Conservation (phyloP, 2,888 invertebrate genomes). For the Eristalinus sepulchralis region DNA sequence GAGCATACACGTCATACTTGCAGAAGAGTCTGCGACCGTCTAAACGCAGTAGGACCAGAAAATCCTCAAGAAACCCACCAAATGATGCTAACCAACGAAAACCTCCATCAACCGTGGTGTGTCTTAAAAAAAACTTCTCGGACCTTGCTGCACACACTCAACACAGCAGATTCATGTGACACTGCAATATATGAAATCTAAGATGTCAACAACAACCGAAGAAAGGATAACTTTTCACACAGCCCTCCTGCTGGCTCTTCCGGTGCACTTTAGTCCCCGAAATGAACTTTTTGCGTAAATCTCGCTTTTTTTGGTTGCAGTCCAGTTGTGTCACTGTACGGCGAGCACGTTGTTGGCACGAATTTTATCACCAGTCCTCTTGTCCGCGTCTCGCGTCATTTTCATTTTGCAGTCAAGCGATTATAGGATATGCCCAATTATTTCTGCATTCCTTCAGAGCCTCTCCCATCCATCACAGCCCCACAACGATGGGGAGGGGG, state of each 20-base stretch:
- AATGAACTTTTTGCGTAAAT: constrained; percentile 56
- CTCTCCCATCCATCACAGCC: constrained; percentile 18
- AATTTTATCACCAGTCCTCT: constrained; percentile 33
- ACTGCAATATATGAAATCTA: constrained; percentile 9
- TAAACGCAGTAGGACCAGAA: too few relatives aligned
- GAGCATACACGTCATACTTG: too few relatives aligned
- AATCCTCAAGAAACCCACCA: too few relatives aligned
- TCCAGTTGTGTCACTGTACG: constrained; percentile 22
- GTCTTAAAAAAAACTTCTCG: neutral
- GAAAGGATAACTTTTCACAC: constrained; percentile 9
- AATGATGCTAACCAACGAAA: too few relatives aligned
- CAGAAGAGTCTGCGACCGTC: too few relatives aligned
- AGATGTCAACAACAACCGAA: neutral
- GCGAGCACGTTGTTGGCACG: constrained; percentile 53
- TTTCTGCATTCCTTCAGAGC: constrained; percentile 56
- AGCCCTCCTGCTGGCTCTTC: constrained; percentile 7
- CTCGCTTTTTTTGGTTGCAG: constrained; percentile 46
- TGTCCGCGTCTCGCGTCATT: constrained; percentile 32
- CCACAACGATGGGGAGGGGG: neutral
- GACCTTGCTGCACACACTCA: neutral
- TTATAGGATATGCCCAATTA: constrained; percentile 70
- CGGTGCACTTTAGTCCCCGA: constrained; percentile 27
- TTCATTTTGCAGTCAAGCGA: constrained; percentile 70
- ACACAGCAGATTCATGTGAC: constrained; percentile 4
- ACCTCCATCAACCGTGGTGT: too few relatives aligned